A percentile compares a stretch with the other conserved stretches of the same genome.
phyloP scores from a whole-genome alignment of 2,113 vertebrate species.

The Gavialis gangeticus region DNA sequence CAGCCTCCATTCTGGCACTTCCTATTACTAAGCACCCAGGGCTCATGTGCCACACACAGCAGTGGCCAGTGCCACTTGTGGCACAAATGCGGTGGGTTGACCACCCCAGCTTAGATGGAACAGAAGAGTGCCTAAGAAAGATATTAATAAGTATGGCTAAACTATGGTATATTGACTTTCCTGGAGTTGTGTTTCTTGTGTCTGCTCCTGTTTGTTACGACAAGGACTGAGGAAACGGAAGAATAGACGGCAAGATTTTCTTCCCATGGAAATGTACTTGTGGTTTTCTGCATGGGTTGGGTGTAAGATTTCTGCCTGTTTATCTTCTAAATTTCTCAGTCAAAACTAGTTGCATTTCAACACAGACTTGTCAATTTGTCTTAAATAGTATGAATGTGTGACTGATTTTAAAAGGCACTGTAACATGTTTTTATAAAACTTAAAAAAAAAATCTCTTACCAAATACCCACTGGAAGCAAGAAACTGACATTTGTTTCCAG shows the following conservation, averaged over 20 bases:
- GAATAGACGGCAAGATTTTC: neutral
- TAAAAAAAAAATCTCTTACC: neutral
- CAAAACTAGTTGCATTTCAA: neutral
- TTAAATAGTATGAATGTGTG: neutral
- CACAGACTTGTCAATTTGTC: neutral
- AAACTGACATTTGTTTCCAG: neutral
- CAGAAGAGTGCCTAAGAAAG: neutral
- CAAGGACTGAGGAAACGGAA: neutral
- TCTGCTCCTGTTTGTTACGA: neutral
- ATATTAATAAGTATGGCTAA: neutral
- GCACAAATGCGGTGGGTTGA: too few species aligned
- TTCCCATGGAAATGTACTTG: fast-evolving
- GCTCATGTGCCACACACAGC: too few species aligned
- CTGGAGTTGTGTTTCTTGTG: neutral
- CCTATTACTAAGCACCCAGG: too few species aligned
- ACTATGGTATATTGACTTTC: neutral
- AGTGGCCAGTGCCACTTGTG: too few species aligned
- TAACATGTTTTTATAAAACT: neutral
- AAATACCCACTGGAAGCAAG: neutral
- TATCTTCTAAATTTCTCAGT: neutral
- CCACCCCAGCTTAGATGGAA: neutral
- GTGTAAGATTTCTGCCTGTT: neutral
- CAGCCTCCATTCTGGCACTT: too few species aligned
- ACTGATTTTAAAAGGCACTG: neutral
- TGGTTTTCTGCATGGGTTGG: neutral